These are phyloP conservation scores for Nephila pilipes DNA, from an alignment of 1,140 invertebrate genomes.

Conservation along the genomic window DNA sequence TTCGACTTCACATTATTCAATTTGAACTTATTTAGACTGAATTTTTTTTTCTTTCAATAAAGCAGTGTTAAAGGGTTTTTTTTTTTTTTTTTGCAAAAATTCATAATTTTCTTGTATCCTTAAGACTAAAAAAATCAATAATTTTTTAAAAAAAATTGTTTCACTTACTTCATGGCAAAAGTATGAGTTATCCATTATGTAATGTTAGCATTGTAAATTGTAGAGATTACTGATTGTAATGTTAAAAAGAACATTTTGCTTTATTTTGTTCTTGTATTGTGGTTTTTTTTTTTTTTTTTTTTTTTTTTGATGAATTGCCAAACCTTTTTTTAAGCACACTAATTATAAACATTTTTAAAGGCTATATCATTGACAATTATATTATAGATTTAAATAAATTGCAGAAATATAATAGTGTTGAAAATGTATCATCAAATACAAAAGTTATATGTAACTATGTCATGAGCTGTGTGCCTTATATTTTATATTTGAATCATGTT, in stretches of 20 bases:
- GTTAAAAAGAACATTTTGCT: not conserved
- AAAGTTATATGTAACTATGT: not conserved
- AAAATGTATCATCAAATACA: not conserved
- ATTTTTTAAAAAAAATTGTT: too few species aligned
- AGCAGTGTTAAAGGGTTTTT: too few species aligned
- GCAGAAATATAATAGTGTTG: not conserved
- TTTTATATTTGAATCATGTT: conserved; percentile 20
- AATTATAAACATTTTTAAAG: not conserved
- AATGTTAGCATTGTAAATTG: not conserved
- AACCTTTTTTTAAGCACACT: not conserved
- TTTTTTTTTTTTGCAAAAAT: too few species aligned
- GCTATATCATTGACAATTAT: too few species aligned
- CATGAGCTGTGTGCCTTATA: not conserved
- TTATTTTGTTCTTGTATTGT: not conserved
- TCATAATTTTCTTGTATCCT: too few species aligned
- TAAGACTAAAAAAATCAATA: too few species aligned
- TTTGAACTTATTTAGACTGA: too few species aligned
- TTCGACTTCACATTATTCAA: too few species aligned
- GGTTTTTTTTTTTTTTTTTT: not conserved
- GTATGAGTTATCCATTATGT: too few species aligned
- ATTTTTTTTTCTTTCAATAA: too few species aligned
- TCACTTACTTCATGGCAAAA: too few species aligned
- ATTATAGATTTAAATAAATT: too few species aligned
- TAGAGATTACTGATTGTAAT: not conserved
- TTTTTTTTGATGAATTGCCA: not conserved